Conservation (phyloP, 2,888 invertebrate species). For the Andrena haemorrhoa region DNA sequence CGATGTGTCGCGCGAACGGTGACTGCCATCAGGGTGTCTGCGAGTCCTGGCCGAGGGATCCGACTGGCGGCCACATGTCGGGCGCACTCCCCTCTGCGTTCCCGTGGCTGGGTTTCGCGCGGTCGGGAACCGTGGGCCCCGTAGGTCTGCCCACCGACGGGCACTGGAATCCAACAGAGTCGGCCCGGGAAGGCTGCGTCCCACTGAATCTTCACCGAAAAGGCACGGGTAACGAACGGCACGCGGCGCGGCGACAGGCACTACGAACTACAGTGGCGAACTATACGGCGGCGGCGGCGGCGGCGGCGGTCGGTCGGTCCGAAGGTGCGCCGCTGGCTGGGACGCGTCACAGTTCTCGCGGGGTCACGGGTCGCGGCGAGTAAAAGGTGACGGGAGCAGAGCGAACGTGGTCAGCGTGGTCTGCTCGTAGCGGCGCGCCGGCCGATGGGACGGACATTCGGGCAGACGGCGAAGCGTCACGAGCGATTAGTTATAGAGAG, state of each 20-base stretch:
- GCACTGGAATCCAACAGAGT: slow-evolving; percentile 4
- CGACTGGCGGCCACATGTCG: slow-evolving; percentile 59
- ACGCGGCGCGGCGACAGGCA: slow-evolving; percentile 14
- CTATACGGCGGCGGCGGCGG: background rate
- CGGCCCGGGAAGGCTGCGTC: background rate
- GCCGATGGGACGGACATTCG: slow-evolving; percentile 74
- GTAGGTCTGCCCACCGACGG: background rate
- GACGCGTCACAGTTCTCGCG: slow-evolving; percentile 36
- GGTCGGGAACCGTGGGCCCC: background rate
- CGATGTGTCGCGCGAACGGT: slow-evolving; percentile 43
- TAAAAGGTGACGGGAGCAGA: slow-evolving; percentile 40
- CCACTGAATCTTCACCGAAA: slow-evolving; percentile 9
- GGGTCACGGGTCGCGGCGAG: slow-evolving; percentile 46
- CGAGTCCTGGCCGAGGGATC: slow-evolving; percentile 43
- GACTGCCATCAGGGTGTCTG: slow-evolving; percentile 76
- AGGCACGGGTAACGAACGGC: slow-evolving; percentile 2
- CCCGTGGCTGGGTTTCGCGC: background rate
- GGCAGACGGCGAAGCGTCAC: slow-evolving; percentile 72
- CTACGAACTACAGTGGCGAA: background rate
- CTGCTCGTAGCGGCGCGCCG: slow-evolving; percentile 34
- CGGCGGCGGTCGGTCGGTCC: background rate
- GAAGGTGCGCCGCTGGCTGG: background rate
- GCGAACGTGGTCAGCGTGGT: background rate
- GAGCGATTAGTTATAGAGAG: slow-evolving; percentile 74
- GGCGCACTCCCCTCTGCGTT: background rate